Evolutionary conservation across 2,888 invertebrate species (phyloP), one percentile per base, ranked within the genome.

Genomic region (Calameuta pallipes): DNA sequence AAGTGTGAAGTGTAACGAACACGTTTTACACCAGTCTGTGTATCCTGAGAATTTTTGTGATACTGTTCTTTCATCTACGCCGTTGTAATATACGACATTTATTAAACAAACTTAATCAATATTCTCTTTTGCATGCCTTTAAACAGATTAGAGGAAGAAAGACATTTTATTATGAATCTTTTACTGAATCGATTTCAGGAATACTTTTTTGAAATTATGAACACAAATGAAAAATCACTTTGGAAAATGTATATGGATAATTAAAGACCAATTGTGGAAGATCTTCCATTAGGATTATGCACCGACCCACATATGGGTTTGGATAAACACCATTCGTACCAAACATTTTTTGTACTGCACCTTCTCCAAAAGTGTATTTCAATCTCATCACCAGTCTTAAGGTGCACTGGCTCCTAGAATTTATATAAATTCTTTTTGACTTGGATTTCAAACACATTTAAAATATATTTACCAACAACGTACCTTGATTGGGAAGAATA

Each of bases 291-390:
- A 11, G 95, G 94, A 91, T 96, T 96, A 89, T 96, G 95, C 79
- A 96, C 93, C 3, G 93, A 90, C 23, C 93, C 90, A 23, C 93
- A 92, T 23, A 92, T 86, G 0, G 96, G 96, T 79, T 94, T 92
- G 11, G 94, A 93, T 30, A 96, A 93, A 85, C 95, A 94, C 98
- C 98, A 99, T 91, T 99, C 98, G 88, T 99, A 99, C 99, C 99
- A 99, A 13, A 99, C 98, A 89, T 96, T 96, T 82, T 96, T 95
- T 4, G 94, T 90, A 81, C 94, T 95, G 76, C 95, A 95, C 82
- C 95, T 94, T 41, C 99, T 93, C 98, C 98, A 98, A 88, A 98
- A 97, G 82, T 96, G 95, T 2, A 98, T 94, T 80, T 94, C 94
- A 41, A 99, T 94, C 74, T 92, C 92, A 79, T 96, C 95, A 1